Base-by-base conservation (phyloP, 2,113 vertebrate genomes). In the Lucifuga dentata region DNA sequence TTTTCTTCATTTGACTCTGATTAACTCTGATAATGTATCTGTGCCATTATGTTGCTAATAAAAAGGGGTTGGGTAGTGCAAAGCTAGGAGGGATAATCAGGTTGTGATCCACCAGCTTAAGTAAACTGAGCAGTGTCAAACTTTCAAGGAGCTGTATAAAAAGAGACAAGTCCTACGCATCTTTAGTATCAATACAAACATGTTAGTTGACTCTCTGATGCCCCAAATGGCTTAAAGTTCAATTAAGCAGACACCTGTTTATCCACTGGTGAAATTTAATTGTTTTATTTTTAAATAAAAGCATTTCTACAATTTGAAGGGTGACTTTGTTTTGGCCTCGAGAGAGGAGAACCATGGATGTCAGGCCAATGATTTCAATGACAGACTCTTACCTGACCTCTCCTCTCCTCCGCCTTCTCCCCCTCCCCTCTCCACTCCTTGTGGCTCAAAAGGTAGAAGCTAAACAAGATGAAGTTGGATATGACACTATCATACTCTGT, bases 1-100 rank as follows among this genome's bases (percentile, higher is more conserved):
- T 91, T 95, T 94, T 94, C 93, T 94, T 95, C 93, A 95, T 95
- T 94, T 95, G 92, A 92, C 92, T 94, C 93, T 92, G 93, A 95
- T 97, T 96, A 95, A 90, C 86, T 95, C 88, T 90, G 91, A 96
- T 95, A 96, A 96, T 94, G 85, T 94, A 94, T 95, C 86, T 90
- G 90, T 87, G 90, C 92, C 88, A 92, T 94, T 95, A 95, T 91
- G 89, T 86, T 70, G 67, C 83, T 88, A 90, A 83, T 68, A 92
- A 89, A 90, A 86, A 83, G 44, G 80, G 89, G 53, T 11, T 15
- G 72, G 73, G 76, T 69, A 72, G 53, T 69, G 58, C 41, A 75
- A 70, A 83, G 71, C 69, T 66, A 59, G 45, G n/a, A 60, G 50
- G 67, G 73, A 43, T 82, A 90, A 91, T 85, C 80, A 77, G 82